A percentile compares a stretch with the other conserved stretches of the same genome.
Conservation (phyloP, 30 jellyfish, hydroid and myxozoan species). For the Hydra vulgaris region DNA sequence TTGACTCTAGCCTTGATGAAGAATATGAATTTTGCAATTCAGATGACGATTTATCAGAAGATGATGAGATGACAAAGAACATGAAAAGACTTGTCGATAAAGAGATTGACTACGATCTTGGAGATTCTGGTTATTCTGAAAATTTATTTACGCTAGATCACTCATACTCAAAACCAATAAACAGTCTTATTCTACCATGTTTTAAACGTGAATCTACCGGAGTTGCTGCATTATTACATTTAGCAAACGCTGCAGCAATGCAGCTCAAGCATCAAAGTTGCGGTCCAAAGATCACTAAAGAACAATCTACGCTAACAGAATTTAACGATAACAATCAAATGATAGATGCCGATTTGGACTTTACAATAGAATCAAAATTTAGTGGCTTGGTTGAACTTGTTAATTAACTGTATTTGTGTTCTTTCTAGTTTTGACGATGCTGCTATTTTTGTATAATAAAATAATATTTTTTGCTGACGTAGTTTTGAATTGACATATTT, state of each 20-base stretch:
- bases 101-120: slow-evolving; percentile 36
- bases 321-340: background rate
- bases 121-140: slow-evolving; percentile 88
- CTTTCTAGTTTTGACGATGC: background rate
- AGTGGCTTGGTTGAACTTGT: background rate
- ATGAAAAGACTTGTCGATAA: slow-evolving; percentile 69
- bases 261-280: slow-evolving; percentile 41
- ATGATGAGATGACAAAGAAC: slow-evolving; percentile 71
- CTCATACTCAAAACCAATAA: slow-evolving; percentile 37
- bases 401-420: background rate
- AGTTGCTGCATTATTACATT: slow-evolving; percentile 65
- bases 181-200: slow-evolving; percentile 21
- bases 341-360: background rate
- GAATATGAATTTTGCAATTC: slow-evolving; percentile 54
- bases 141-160: slow-evolving; percentile 56
- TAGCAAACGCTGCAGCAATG: slow-evolving; percentile 85
- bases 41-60: slow-evolving; percentile 72
- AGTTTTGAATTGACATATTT: background rate
- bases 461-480: background rate
- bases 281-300: background rate
- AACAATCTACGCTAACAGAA: background rate
- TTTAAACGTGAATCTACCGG: slow-evolving; percentile 43
- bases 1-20: slow-evolving; percentile 50
- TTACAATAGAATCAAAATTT: background rate
- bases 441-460: background rate